Conservation (phyloP, 1,140 invertebrate species). For the Venturia canescens region DNA sequence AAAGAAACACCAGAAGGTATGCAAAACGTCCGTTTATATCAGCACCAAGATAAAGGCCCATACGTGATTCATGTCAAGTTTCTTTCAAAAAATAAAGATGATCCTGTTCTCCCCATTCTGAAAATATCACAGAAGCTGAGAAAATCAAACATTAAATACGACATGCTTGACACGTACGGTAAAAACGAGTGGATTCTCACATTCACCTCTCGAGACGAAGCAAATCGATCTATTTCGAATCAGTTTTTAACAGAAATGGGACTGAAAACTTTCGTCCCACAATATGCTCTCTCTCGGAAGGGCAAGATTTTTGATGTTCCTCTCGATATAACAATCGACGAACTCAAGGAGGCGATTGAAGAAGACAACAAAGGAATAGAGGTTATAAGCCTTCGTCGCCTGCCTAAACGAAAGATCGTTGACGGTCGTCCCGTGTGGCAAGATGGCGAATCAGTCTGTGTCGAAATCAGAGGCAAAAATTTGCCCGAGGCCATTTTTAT, state of each 20-base stretch:
- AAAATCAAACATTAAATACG: slow-evolving; percentile 20
- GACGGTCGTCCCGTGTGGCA: not conserved
- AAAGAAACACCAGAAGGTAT: not conserved
- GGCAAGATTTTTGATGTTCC: not conserved
- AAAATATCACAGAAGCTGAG: slow-evolving; percentile 19
- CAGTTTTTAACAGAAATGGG: not conserved
- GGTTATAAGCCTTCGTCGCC: not conserved
- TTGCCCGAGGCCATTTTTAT: not conserved
- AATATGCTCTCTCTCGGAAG: not conserved
- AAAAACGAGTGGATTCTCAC: not conserved
- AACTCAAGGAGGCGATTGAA: not conserved
- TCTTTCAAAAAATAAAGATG: slow-evolving; percentile 2
- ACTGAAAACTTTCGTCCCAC: not conserved
- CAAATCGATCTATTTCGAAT: not conserved
- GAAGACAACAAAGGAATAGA: not conserved
- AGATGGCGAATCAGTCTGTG: slow-evolving; percentile 8
- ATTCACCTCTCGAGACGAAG: not conserved
- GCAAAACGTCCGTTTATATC: not conserved
- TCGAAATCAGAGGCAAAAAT: not conserved
- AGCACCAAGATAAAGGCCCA: not conserved
- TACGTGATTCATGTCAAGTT: slow-evolving; percentile 6
- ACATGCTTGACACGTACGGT: not conserved
- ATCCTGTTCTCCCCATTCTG: not conserved
- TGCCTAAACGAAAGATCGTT: not conserved
- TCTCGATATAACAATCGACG: not conserved